These are phyloP conservation scores for Tetragonula clypearis DNA, from an alignment of 1,140 invertebrate genomes.

Conservation along the genomic window DNA sequence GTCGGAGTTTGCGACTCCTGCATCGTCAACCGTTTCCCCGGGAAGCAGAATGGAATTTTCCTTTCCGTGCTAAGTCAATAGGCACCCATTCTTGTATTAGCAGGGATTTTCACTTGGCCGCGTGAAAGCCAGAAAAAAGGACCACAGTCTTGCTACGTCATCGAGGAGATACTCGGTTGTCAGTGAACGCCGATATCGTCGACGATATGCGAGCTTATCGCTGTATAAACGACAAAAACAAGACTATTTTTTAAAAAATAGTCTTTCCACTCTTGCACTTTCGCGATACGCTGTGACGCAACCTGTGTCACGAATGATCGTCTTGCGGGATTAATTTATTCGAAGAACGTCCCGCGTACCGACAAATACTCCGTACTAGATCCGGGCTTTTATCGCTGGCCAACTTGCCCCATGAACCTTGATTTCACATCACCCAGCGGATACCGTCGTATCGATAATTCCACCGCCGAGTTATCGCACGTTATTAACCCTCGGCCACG, in stretches of 20 bases:
- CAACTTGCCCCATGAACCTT: not conserved
- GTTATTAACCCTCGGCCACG: conserved; percentile 1
- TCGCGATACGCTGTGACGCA: not conserved
- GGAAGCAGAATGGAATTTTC: not conserved
- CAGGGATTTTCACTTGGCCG: not conserved
- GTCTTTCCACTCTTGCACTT: not conserved
- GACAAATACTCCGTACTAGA: not conserved
- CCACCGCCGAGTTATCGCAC: not conserved
- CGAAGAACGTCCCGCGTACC: not conserved
- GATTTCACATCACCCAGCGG: not conserved
- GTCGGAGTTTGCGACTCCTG: not conserved
- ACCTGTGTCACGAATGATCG: not conserved
- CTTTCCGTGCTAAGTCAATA: not conserved
- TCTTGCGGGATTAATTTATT: conserved; percentile 32
- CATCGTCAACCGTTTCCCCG: not conserved
- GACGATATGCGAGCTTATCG: conserved; percentile 17
- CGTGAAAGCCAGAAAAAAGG: not conserved
- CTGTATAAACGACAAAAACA: not conserved
- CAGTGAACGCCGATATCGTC: conserved; percentile 3
- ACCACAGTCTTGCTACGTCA: conserved; percentile 9
- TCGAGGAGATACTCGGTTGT: not conserved
- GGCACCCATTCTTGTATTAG: not conserved
- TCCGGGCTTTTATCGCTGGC: not conserved
- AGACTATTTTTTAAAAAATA: not conserved
- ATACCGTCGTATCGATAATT: not conserved